phyloP scores from a whole-genome alignment of 2,888 invertebrate genomes.

The Clanis bilineata region DNA sequence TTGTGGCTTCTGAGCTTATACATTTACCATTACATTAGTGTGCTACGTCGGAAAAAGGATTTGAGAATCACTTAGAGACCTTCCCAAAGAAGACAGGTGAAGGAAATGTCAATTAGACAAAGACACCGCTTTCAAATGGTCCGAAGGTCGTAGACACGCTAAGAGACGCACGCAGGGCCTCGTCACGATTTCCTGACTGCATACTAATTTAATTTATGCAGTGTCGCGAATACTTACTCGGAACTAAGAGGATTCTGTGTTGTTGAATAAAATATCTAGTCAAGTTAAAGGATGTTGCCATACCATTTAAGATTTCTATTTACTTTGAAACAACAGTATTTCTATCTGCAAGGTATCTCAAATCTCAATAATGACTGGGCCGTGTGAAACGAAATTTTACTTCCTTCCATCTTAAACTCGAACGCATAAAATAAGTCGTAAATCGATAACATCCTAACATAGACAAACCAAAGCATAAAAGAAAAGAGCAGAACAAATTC shows the following conservation, averaged over 20 bases:
- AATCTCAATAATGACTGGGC: too few relatives aligned
- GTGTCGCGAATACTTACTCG: conserved; percentile 51
- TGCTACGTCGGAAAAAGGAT: not conserved
- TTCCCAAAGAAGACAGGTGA: not conserved
- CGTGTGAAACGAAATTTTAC: too few relatives aligned
- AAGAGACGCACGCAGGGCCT: conserved; percentile 36
- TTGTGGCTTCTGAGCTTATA: not conserved
- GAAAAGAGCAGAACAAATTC: not conserved
- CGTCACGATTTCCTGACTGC: conserved; percentile 60
- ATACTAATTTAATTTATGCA: conserved; percentile 63
- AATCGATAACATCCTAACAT: not conserved
- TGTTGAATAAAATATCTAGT: not conserved
- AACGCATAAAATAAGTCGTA: not conserved
- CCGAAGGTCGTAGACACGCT: conserved; percentile 36
- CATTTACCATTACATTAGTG: not conserved
- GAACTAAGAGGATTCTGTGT: conserved; percentile 14
- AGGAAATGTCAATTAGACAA: conserved; percentile 20
- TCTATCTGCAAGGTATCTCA: too few relatives aligned
- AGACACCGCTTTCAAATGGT: conserved; percentile 19
- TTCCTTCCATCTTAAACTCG: not conserved
- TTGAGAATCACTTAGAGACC: not conserved
- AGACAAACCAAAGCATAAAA: not conserved
- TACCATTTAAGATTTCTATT: too few relatives aligned
- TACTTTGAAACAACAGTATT: too few relatives aligned
- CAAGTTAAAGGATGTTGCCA: too few relatives aligned